Evolutionary conservation across 1,140 invertebrate species (phyloP).

Genomic region (Mercenaria mercenaria): DNA sequence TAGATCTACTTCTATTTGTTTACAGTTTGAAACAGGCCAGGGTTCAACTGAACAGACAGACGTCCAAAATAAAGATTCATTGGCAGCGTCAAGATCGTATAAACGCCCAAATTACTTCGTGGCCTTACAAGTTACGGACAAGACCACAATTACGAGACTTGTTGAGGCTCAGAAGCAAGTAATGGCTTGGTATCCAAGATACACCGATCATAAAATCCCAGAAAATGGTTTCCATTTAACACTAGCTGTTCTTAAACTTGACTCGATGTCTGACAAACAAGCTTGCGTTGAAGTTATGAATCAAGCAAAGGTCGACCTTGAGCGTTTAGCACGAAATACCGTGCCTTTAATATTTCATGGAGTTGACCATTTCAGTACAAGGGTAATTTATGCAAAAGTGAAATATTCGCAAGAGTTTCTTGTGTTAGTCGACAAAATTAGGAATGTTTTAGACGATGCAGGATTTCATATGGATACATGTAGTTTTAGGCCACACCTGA

Average conservation of each 20-base stretch:
- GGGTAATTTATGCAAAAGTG: constrained; percentile 84
- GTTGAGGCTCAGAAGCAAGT: constrained; percentile 53
- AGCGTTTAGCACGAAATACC: constrained; percentile 68
- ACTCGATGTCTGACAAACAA: constrained; percentile 79
- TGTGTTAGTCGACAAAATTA: constrained; percentile 80
- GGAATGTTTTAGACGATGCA: constrained; percentile 76
- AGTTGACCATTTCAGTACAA: constrained; percentile 83
- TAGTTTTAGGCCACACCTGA: constrained; percentile 86
- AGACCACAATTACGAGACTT: constrained; percentile 50
- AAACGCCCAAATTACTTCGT: constrained; percentile 86
- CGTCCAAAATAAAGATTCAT: constrained; percentile 31
- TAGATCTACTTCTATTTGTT: no score
- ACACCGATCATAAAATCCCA: constrained; percentile 67
- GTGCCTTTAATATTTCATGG: constrained; percentile 72
- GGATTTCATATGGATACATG: constrained; percentile 80
- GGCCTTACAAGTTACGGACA: constrained; percentile 82
- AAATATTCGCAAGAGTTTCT: constrained; percentile 75
- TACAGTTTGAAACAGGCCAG: neutral
- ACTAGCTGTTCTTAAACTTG: constrained; percentile 81
- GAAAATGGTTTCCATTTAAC: constrained; percentile 65
- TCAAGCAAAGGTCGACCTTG: constrained; percentile 75
- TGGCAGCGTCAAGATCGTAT: constrained; percentile 77
- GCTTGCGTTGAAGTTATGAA: constrained; percentile 78
- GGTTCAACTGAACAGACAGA: constrained; percentile 20
- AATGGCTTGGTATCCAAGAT: constrained; percentile 64